Evolutionary conservation across 2,797 vertebrate genomes (phyloP).

Genomic region (Karalla daura): DNA sequence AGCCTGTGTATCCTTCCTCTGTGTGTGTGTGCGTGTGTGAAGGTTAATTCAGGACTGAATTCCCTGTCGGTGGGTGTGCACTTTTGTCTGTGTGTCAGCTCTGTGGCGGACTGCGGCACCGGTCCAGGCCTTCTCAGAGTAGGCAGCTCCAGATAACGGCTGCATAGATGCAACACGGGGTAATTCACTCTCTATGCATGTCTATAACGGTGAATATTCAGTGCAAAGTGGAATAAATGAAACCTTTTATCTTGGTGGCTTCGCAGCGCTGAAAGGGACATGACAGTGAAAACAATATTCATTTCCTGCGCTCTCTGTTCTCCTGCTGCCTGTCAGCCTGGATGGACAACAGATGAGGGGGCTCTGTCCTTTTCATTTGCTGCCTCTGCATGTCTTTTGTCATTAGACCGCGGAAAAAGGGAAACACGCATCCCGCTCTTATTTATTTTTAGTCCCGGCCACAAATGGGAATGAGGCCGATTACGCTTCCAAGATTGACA

Average conservation of each 20-base stretch:
- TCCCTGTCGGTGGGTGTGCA: too few relatives aligned
- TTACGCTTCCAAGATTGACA: slow-evolving; percentile 83
- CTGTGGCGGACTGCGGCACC: too few relatives aligned
- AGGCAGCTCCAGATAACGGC: too few relatives aligned
- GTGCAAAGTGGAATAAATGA: slow-evolving; percentile 18
- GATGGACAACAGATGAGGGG: slow-evolving; percentile 19
- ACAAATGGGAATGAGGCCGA: slow-evolving; percentile 73
- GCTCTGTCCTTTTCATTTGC: slow-evolving; percentile 8
- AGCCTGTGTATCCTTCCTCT: too few relatives aligned
- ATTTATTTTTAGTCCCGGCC: slow-evolving; percentile 75
- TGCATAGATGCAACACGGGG: not conserved
- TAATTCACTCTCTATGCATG: not conserved
- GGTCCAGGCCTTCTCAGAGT: too few relatives aligned
- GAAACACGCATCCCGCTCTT: slow-evolving; percentile 41
- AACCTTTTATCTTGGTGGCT: slow-evolving; percentile 10
- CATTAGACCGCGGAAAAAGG: slow-evolving; percentile 22
- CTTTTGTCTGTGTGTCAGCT: too few relatives aligned
- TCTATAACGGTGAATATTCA: not conserved
- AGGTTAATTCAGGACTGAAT: too few relatives aligned
- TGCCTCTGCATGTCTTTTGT: slow-evolving; percentile 52
- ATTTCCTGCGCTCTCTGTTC: slow-evolving; percentile 24
- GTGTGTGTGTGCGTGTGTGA: too few relatives aligned
- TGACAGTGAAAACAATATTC: slow-evolving; percentile 44
- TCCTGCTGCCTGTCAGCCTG: slow-evolving; percentile 19
- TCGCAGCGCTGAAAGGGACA: slow-evolving; percentile 15